Base-by-base conservation (phyloP, 2,113 vertebrate genomes). In the Antigone vipio region DNA sequence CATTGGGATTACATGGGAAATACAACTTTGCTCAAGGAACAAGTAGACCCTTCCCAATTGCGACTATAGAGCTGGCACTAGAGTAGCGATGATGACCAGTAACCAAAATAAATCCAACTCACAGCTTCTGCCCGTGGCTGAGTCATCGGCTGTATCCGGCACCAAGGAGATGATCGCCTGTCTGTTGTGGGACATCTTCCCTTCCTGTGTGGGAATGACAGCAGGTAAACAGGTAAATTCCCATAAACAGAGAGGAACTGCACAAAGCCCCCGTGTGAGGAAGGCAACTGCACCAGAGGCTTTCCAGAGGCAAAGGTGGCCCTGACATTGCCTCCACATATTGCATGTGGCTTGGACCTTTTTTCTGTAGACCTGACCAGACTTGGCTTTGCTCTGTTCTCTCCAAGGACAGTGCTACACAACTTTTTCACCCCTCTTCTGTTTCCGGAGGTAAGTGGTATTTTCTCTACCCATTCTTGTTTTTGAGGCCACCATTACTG, bases 51-150 rank as follows among this genome's bases (percentile, higher is more conserved):
- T 91, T 73, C 62, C 38, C 42, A 45, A 40, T 40, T 62, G n/a
- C 30, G 67, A 5, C 38, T 62, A 0, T 1, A 34, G 75, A 75
- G 6, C 52, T 74, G 64, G 47, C 47, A 91, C n/a, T 4, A 42
- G 59, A 67, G 30, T 22, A 30, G 30, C 29, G 74, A 15, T 79
- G 79, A 79, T 11, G 32, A 16, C 22, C 3, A 8, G 40, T 32
- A 88, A 74, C 47, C 73, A 83, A 85, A 96, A 94, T 68, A 91
- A 88, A 89, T 80, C 55, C 71, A 73, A 97, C 97, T 97, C 92
- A 97, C 97, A 88, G 88, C 42, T 96, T 88, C 93, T 93, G 94
- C 78, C 56, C 0, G 1, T 34, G 59, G 85, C 42, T 78, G 96
- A 89, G 84, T 94, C 80, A 79, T 19, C 5, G 15, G 78, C 82